Evolutionary conservation across 2,797 vertebrate species (phyloP), one percentile per base, ranked within the genome.

Genomic region (Sebastolobus altivelis): DNA sequence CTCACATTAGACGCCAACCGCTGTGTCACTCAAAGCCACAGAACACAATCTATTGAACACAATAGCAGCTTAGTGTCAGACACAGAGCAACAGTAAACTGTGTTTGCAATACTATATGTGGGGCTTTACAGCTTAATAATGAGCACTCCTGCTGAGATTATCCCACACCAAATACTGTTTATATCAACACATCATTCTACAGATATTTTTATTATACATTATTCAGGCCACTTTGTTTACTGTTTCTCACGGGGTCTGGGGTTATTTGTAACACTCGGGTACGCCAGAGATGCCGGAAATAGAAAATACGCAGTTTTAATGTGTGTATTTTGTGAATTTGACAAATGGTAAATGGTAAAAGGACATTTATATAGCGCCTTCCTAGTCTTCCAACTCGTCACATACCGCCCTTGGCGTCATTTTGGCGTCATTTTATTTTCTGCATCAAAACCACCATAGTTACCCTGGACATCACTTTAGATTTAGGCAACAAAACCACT

Each of bases 1-100:
- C 82, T 90, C 86, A 84, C 84, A 88, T 90, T 83, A 91, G 87
- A 88, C 37, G 59, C 83, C 86, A 82, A 87, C 90, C 75, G 65
- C 88, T 80, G 88, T 85, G 89, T 92, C 91, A 89, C 84, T 92
- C 90, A 90, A 74, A 90, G 88, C 84, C 74, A 54, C 73, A 77
- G 79, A 91, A 87, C 61, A 78, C 87, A 88, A 85, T 88, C 81
- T 81, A 89, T 69, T 67, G 81, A 87, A 75, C 87, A 90, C 91
- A 91, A 92, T 80, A 77, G 88, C 84, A 81, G 84, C 89, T 89
- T 85, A 87, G 82, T 87, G 87, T 92, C 84, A 87, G 75, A 86
- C 82, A 65, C 82, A 52, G 80, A 80, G 81, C 76, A 76, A 84
- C 87, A 79, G 77, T 77, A 74, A 88, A 38, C 80, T 81, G 65